These are phyloP conservation scores for Perizoma affinitatum DNA, from an alignment of 2,888 invertebrate species.

Conservation along the genomic window DNA sequence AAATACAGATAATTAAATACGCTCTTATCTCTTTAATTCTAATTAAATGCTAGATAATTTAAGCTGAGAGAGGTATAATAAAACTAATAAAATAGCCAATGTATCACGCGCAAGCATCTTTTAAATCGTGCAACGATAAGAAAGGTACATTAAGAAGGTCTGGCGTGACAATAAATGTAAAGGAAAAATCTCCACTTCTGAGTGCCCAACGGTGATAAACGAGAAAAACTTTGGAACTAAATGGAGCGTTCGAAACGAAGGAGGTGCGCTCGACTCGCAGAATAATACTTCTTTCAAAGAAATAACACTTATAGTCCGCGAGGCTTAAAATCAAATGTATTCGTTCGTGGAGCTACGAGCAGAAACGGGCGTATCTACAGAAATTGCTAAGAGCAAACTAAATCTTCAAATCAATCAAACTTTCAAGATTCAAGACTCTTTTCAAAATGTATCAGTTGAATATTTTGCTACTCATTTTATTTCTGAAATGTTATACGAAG, in stretches of 20 bases:
- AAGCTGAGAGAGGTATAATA: slow-evolving; percentile 8
- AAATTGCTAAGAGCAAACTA: slow-evolving; percentile 53
- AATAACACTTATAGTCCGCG: slow-evolving; percentile 84
- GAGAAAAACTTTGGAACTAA: slow-evolving; percentile 85
- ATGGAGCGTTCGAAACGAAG: slow-evolving; percentile 83
- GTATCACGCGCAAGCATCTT: slow-evolving; percentile 66
- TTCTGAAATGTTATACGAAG: neutral
- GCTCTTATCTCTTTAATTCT: slow-evolving; percentile 12
- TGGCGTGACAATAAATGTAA: slow-evolving; percentile 85
- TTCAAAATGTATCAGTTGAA: neutral
- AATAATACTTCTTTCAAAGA: slow-evolving; percentile 82
- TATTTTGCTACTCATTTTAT: neutral
- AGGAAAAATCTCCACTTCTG: slow-evolving; percentile 84
- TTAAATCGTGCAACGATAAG: slow-evolving; percentile 80
- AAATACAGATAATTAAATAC: slow-evolving; percentile 16
- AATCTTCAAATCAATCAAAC: slow-evolving; percentile 35
- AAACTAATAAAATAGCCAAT: slow-evolving; percentile 31
- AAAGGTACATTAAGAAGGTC: slow-evolving; percentile 84
- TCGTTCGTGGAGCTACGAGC: slow-evolving; percentile 69
- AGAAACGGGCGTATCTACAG: slow-evolving; percentile 63
- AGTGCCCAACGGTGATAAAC: slow-evolving; percentile 84
- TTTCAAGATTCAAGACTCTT: slow-evolving; percentile 26
- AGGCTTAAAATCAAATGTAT: slow-evolving; percentile 84
- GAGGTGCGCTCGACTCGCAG: slow-evolving; percentile 79
- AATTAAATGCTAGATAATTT: slow-evolving; percentile 17